phyloP scores from a whole-genome alignment of 2,888 invertebrate genomes.

The Orthonevra nobilis region DNA sequence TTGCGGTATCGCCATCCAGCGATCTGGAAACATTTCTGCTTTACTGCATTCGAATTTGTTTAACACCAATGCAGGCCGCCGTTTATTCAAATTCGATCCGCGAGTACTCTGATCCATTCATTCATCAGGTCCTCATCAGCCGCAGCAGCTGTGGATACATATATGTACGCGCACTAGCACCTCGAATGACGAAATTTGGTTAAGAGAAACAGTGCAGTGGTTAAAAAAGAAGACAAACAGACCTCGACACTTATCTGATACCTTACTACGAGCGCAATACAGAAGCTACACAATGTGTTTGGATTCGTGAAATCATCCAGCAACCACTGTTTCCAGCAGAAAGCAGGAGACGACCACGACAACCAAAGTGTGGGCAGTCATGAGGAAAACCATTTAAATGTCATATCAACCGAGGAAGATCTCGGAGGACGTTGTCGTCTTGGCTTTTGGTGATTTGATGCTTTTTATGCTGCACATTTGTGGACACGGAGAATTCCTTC shows the following conservation, averaged over 20 bases:
- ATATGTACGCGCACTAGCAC: constrained; percentile 12
- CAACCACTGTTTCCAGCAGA: constrained; percentile 26
- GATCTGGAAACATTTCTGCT: constrained; percentile 67
- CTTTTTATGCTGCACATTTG: background rate
- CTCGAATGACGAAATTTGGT: constrained; percentile 22
- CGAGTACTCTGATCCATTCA: constrained; percentile 52
- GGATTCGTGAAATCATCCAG: constrained; percentile 51
- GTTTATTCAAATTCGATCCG: constrained; percentile 64
- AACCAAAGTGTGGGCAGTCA: constrained; percentile 62
- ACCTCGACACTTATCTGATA: constrained; percentile 49
- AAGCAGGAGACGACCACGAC: constrained; percentile 35
- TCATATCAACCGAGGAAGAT: constrained; percentile 63
- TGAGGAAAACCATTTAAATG: constrained; percentile 67
- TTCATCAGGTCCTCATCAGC: constrained; percentile 58
- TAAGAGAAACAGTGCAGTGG: no score
- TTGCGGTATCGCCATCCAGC: constrained; percentile 43
- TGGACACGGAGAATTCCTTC: background rate
- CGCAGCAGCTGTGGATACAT: background rate
- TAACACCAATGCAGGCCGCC: constrained; percentile 59
- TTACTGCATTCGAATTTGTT: constrained; percentile 71
- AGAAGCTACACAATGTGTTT: constrained; percentile 44
- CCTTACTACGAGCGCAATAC: constrained; percentile 55
- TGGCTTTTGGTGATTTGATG: background rate
- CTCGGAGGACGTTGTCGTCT: constrained; percentile 40
- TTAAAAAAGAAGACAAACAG: background rate